A percentile compares a stretch with the other conserved stretches of the same genome.
Conservation (phyloP, 2,888 invertebrate genomes). For the Dicyrtoma fusca region DNA sequence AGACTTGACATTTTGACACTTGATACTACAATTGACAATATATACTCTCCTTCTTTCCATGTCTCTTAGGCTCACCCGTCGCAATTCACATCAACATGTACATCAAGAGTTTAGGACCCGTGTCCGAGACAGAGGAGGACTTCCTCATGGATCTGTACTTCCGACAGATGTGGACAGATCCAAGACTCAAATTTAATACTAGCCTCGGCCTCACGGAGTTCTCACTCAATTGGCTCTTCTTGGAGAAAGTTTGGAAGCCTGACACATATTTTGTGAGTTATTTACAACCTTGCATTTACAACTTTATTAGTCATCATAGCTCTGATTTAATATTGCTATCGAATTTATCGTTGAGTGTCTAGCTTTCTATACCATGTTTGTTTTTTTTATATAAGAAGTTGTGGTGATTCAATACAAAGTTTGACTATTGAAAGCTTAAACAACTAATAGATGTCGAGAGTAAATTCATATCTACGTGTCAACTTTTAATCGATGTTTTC, state of each 20-base stretch:
- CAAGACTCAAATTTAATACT: constrained; percentile 61
- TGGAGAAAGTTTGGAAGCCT: constrained; percentile 66
- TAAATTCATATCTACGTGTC: too few species aligned
- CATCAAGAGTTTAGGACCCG: constrained; percentile 61
- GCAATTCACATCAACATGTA: constrained; percentile 60
- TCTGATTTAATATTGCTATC: too few species aligned
- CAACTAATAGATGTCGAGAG: too few species aligned
- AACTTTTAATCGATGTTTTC: too few species aligned
- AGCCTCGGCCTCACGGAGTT: constrained; percentile 59
- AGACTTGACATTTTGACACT: constrained; percentile 6
- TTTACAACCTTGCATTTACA: constrained; percentile 63
- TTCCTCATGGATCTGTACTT: constrained; percentile 38
- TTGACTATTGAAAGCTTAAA: too few species aligned
- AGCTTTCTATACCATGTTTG: too few species aligned
- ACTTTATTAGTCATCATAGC: too few species aligned
- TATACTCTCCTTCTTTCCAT: not conserved
- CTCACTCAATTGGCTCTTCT: constrained; percentile 64
- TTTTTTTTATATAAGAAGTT: too few species aligned
- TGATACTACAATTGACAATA: not conserved
- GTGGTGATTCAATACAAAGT: too few species aligned
- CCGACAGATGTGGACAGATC: constrained; percentile 63
- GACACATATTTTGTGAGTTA: constrained; percentile 66
- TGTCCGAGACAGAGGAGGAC: constrained; percentile 61
- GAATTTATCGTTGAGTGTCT: too few species aligned
- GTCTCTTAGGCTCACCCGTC: constrained; percentile 59